These are phyloP conservation scores for Archips crataeganus DNA, from an alignment of 2,888 invertebrate genomes.

Conservation along the genomic window DNA sequence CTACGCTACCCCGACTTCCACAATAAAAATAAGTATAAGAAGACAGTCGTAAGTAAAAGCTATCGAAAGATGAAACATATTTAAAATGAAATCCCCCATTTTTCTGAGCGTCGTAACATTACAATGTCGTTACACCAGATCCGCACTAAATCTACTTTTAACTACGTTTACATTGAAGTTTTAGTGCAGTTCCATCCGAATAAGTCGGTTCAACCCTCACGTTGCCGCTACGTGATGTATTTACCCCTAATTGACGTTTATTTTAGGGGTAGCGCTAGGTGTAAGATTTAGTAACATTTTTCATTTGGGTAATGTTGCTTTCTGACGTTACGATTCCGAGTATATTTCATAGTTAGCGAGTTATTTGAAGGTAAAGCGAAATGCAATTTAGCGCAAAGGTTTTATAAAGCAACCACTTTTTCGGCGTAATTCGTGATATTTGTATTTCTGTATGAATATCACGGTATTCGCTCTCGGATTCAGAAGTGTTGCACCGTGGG, in stretches of 20 bases:
- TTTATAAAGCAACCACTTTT: not conserved
- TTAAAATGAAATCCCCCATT: constrained; percentile 13
- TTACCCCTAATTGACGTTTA: constrained; percentile 50
- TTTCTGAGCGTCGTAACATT: constrained; percentile 25
- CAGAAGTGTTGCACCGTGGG: not conserved
- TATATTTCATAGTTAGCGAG: constrained; percentile 7
- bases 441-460: not conserved
- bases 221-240: constrained; percentile 47
- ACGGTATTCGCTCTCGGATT: not conserved
- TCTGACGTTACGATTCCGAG: constrained; percentile 4
- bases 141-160: constrained; percentile 35
- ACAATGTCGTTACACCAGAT: constrained; percentile 33
- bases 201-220: constrained; percentile 45
- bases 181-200: constrained; percentile 35
- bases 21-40: not conserved
- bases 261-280: constrained; percentile 39
- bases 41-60: not conserved
- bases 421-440: not conserved
- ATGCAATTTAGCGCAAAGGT: not conserved
- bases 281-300: constrained; percentile 15
- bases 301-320: constrained; percentile 11
- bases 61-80: not conserved
- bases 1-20: too few relatives aligned
- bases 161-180: constrained; percentile 40
- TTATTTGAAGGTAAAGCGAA: not conserved